phyloP scores from a whole-genome alignment of 2,888 invertebrate species.

The Hylaea fasciaria region DNA sequence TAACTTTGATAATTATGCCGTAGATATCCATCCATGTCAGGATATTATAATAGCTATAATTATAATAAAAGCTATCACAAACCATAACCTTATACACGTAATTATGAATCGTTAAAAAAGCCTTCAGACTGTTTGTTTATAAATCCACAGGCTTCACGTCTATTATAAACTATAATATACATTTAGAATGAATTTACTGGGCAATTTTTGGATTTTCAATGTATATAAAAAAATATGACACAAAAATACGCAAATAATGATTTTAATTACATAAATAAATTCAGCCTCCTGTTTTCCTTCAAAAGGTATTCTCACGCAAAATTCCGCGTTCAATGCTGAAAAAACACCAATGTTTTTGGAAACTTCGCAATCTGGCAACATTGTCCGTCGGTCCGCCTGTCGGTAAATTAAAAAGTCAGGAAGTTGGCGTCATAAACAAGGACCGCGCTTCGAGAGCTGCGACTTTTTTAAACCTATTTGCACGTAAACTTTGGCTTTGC shows the following conservation, averaged over 20 bases:
- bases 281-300: background rate
- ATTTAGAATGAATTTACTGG: no score
- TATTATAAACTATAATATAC: no score
- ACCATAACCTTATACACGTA: no score
- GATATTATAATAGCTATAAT: no score
- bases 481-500: conserved; percentile 6
- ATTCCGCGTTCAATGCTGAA: background rate
- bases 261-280: background rate
- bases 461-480: conserved; percentile 19
- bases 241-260: background rate
- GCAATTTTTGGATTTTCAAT: no score
- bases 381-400: conserved; percentile 17
- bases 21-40: no score
- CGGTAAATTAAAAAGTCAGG: conserved; percentile 43
- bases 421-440: conserved; percentile 41
- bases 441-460: conserved; percentile 37
- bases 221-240: no score
- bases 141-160: no score
- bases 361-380: conserved; percentile 26
- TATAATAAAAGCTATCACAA: no score
- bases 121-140: no score
- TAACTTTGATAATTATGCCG: no score
- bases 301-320: conserved; percentile 3
- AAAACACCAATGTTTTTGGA: conserved; percentile 6
- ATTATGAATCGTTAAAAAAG: no score